Evolutionary conservation across 2,797 vertebrate genomes (phyloP).

Genomic region (Cercopithecus neglectus): DNA sequence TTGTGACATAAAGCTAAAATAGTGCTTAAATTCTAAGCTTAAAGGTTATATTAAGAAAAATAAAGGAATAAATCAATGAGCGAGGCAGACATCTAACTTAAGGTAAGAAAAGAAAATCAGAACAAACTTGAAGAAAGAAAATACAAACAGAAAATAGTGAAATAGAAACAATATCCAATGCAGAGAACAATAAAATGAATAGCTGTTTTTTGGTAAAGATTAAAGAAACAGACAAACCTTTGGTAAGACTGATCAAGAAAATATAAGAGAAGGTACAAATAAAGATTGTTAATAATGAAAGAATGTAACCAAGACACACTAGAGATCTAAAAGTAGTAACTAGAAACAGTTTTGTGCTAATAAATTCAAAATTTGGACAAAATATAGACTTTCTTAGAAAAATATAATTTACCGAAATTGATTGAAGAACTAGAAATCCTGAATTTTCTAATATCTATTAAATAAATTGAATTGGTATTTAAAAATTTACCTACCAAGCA

Average conservation of each 20-base stretch:
- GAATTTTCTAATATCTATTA: background rate
- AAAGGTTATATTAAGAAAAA: background rate
- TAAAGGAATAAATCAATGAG: background rate
- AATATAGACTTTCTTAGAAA: background rate
- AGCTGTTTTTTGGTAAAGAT: slow-evolving; percentile 12
- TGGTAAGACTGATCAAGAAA: background rate
- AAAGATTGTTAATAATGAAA: background rate
- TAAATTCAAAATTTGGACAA: background rate
- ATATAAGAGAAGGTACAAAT: background rate
- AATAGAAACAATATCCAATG: background rate
- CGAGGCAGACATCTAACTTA: background rate
- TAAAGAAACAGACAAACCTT: background rate
- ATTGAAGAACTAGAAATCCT: background rate
- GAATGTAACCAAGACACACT: background rate
- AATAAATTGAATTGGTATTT: background rate
- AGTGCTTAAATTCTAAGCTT: background rate
- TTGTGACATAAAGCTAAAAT: slow-evolving; percentile 13
- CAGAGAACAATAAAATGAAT: background rate
- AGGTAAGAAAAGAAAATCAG: background rate
- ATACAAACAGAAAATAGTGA: background rate
- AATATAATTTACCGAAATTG: background rate
- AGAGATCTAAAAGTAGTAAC: background rate
- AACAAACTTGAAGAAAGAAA: background rate
- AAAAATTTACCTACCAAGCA: background rate
- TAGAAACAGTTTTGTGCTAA: background rate